A percentile compares a stretch with the other conserved stretches of the same genome.
Evolutionary conservation across 2,113 vertebrate genomes (phyloP).

Genomic region (Paratilapia polleni): DNA sequence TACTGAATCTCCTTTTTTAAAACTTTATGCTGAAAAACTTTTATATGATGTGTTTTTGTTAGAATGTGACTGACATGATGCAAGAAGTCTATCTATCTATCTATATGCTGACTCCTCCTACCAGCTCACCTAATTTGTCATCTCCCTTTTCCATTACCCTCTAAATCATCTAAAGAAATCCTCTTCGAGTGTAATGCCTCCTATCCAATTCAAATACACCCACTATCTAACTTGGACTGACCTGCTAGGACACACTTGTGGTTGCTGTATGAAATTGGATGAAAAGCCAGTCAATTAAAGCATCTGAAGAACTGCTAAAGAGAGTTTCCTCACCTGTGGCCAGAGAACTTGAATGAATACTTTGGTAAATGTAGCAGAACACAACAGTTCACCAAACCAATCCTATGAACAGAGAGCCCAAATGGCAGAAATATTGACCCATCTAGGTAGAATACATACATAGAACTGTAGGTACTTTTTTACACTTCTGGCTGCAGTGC

Average conservation of each 20-base stretch:
- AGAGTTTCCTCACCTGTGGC: background rate
- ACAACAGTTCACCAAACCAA: no score
- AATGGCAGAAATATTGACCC: no score
- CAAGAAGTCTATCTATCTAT: background rate
- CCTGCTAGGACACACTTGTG: background rate
- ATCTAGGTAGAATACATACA: no score
- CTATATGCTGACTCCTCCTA: fast-evolving
- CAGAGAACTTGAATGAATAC: background rate
- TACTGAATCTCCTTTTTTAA: no score
- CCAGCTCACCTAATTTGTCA: background rate
- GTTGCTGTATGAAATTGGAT: background rate
- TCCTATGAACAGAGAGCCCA: no score
- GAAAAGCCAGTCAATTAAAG: background rate
- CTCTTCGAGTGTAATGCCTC: background rate
- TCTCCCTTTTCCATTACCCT: background rate
- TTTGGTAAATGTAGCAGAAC: no score
- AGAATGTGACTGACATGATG: no score
- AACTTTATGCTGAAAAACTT: no score
- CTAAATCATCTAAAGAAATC: background rate
- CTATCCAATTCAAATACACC: background rate
- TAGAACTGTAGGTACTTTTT: no score
- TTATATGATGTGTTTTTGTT: no score
- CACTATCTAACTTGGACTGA: background rate
- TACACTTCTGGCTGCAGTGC: no score
- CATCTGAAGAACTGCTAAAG: background rate